Conservation (phyloP, 2,888 invertebrate species). For the Andricus curvator region DNA sequence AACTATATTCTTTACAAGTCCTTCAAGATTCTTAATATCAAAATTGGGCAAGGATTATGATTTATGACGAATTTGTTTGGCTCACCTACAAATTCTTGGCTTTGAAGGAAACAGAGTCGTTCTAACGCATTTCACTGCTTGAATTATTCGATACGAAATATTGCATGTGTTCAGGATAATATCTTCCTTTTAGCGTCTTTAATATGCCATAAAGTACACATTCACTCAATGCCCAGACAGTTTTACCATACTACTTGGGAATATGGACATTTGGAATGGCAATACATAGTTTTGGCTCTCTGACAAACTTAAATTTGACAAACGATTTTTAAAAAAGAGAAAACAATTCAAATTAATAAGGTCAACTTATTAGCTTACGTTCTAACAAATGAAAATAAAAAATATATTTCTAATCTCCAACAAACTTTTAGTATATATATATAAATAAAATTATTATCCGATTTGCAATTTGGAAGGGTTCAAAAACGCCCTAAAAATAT, state of each 20-base stretch:
- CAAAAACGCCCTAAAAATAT: too few species aligned
- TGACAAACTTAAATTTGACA: conserved; percentile 30
- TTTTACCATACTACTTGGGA: conserved; percentile 24
- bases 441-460: too few species aligned
- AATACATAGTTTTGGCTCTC: conserved; percentile 25
- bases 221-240: conserved; percentile 25
- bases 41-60: not conserved
- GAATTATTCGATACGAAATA: conserved; percentile 22
- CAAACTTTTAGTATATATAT: too few species aligned
- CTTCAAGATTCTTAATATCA: not conserved
- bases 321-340: not conserved
- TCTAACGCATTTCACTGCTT: conserved; percentile 54
- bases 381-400: too few species aligned
- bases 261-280: not conserved
- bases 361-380: too few species aligned
- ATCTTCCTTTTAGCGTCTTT: conserved; percentile 30
- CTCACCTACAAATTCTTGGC: conserved; percentile 69
- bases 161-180: not conserved
- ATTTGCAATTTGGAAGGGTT: too few species aligned
- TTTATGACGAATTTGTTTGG: conserved; percentile 61
- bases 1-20: not conserved
- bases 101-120: conserved; percentile 64
- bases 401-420: too few species aligned
- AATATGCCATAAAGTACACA: conserved; percentile 12
- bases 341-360: not conserved